phyloP scores from a whole-genome alignment of 2,888 invertebrate species.

The Dyspetes luteomarginatus region DNA sequence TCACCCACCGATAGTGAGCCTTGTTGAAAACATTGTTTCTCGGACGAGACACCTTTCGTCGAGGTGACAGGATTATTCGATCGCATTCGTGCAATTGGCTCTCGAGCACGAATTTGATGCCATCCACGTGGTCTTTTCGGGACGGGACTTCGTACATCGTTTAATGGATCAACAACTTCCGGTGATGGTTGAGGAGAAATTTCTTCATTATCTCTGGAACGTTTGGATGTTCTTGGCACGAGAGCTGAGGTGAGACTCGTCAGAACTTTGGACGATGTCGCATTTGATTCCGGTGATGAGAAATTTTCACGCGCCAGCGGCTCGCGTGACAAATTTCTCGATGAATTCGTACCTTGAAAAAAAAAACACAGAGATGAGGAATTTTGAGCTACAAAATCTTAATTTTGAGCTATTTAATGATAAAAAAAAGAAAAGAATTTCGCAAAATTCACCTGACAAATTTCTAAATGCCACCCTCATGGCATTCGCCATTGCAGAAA shows the following conservation, averaged over 20 bases:
- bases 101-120: slow-evolving; percentile 77
- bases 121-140: slow-evolving; percentile 78
- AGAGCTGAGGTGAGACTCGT: slow-evolving; percentile 53
- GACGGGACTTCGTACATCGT: slow-evolving; percentile 73
- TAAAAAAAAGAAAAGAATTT: too few relatives aligned
- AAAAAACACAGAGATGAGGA: background rate
- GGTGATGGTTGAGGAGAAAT: slow-evolving; percentile 6
- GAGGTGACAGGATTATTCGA: slow-evolving; percentile 57
- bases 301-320: slow-evolving; percentile 15
- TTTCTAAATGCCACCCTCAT: slow-evolving; percentile 76
- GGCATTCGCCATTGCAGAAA: slow-evolving; percentile 76
- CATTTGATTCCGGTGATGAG: slow-evolving; percentile 15
- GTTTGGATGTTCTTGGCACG: slow-evolving; percentile 69
- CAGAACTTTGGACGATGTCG: slow-evolving; percentile 35
- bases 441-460: slow-evolving; percentile 72
- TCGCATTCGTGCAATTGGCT: slow-evolving; percentile 79
- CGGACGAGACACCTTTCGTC: slow-evolving; percentile 74
- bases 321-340: slow-evolving; percentile 42
- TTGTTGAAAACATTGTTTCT: slow-evolving; percentile 78
- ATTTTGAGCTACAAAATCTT: background rate
- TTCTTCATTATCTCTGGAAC: slow-evolving; percentile 71
- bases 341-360: slow-evolving; percentile 24
- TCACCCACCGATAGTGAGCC: slow-evolving; percentile 74
- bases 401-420: background rate
- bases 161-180: slow-evolving; percentile 20